These are phyloP conservation scores for Liparis tanakae DNA, from an alignment of 2,797 vertebrate species.

Conservation along the genomic window DNA sequence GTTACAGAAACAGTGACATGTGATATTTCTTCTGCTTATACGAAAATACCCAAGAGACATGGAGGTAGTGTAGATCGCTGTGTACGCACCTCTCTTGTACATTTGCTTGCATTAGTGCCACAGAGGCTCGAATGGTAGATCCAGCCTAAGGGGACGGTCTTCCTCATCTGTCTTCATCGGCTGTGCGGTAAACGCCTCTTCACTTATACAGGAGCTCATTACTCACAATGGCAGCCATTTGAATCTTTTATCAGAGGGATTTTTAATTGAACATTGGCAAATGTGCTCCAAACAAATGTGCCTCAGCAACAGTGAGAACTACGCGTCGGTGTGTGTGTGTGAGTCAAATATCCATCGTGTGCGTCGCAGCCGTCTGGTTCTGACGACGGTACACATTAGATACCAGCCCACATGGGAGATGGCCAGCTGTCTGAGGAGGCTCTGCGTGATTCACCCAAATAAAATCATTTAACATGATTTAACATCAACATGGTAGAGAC, in stretches of 20 bases:
- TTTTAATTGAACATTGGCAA: conserved; percentile 82
- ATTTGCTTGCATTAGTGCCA: conserved; percentile 73
- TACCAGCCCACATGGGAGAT: conserved; percentile 60
- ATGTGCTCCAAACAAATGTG: conserved; percentile 75
- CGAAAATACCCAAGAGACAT: conserved; percentile 1
- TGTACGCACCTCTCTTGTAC: conserved; percentile 40
- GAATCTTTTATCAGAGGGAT: conserved; percentile 79
- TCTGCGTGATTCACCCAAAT: conserved; percentile 52
- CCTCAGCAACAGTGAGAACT: conserved; percentile 52
- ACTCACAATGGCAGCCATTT: conserved; percentile 80
- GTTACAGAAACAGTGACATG: neutral
- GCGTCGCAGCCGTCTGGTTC: conserved; percentile 61
- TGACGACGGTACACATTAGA: conserved; percentile 61
- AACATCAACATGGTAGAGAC: conserved; percentile 3
- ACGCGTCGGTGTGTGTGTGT: conserved; percentile 34
- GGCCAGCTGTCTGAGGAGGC: conserved; percentile 55
- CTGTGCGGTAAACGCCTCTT: conserved; percentile 78
- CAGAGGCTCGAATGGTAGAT: conserved; percentile 60
- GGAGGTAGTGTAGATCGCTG: conserved; percentile 17
- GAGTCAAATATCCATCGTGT: conserved; percentile 61
- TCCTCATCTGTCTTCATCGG: conserved; percentile 81
- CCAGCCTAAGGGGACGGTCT: conserved; percentile 62
- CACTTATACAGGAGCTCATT: conserved; percentile 80
- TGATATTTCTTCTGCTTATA: conserved; percentile 4
- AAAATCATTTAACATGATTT: conserved; percentile 27